These are phyloP conservation scores for Trissolcus japonicus DNA, from an alignment of 2,888 invertebrate species.

Conservation along the genomic window DNA sequence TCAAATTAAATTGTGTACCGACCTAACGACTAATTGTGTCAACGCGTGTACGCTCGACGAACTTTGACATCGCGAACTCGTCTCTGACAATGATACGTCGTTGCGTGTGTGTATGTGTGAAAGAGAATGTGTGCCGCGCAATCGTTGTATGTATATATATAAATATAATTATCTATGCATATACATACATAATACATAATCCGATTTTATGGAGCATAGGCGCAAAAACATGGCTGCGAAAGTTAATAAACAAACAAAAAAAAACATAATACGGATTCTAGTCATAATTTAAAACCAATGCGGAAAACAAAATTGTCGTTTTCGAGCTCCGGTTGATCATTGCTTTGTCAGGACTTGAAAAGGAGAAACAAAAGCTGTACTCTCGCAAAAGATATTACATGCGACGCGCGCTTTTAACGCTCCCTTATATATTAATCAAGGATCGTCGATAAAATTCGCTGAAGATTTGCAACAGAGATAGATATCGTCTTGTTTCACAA, in stretches of 20 bases:
- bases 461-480: slow-evolving; percentile 13
- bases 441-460: slow-evolving; percentile 19
- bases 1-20: not conserved
- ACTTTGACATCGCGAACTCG: slow-evolving; percentile 67
- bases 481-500: slow-evolving; percentile 26
- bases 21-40: slow-evolving; percentile 6
- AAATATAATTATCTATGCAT: slow-evolving; percentile 10
- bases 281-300: slow-evolving; percentile 68
- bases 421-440: slow-evolving; percentile 36
- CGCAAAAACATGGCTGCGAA: slow-evolving; percentile 64
- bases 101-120: slow-evolving; percentile 1
- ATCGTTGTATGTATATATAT: slow-evolving; percentile 43
- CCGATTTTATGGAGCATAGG: slow-evolving; percentile 27
- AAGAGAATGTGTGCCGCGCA: not conserved
- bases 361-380: not conserved
- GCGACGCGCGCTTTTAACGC: slow-evolving; percentile 34
- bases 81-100: slow-evolving; percentile 38
- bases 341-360: slow-evolving; percentile 40
- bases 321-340: slow-evolving; percentile 63
- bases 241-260: not conserved
- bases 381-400: not conserved
- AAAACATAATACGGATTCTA: slow-evolving; percentile 72
- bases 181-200: slow-evolving; percentile 53
- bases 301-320: slow-evolving; percentile 25
- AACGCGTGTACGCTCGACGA: slow-evolving; percentile 52